These are phyloP conservation scores for Dufourea novaeangliae DNA, from an alignment of 1,140 invertebrate genomes.

Conservation along the genomic window DNA sequence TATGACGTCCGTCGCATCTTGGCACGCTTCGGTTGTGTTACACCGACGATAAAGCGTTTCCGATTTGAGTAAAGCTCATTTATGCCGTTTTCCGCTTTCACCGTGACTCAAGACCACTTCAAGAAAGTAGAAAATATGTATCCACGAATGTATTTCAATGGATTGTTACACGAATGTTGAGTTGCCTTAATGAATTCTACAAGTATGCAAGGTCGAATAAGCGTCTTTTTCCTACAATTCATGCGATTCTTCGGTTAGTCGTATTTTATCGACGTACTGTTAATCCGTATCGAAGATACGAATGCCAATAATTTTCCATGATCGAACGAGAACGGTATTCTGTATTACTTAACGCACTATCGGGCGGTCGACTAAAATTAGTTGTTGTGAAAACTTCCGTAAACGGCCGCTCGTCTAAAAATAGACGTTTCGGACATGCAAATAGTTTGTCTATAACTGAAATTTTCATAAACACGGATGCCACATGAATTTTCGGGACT, in stretches of 20 bases:
- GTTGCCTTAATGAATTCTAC: conserved; percentile 16
- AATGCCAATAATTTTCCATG: background rate
- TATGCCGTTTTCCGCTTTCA: conserved; percentile 71
- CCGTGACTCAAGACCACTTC: conserved; percentile 78
- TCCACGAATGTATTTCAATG: conserved; percentile 47
- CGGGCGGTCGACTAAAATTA: too few relatives aligned
- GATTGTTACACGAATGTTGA: conserved; percentile 30
- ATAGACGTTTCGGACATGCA: too few relatives aligned
- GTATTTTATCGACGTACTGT: background rate
- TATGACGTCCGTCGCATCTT: conserved; percentile 23
- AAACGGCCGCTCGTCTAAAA: too few relatives aligned
- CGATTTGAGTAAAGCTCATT: conserved; percentile 30
- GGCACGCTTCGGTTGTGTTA: conserved; percentile 14
- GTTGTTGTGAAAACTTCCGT: too few relatives aligned
- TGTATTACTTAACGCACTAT: too few relatives aligned
- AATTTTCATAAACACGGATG: too few relatives aligned
- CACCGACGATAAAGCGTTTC: conserved; percentile 9
- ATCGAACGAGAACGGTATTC: too few relatives aligned
- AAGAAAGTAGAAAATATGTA: conserved; percentile 55
- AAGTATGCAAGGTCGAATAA: background rate
- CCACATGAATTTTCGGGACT: too few relatives aligned
- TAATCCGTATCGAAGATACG: background rate
- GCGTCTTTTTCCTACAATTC: background rate
- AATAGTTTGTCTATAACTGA: too few relatives aligned
- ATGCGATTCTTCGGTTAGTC: too few relatives aligned